These are phyloP conservation scores for Macrotus californicus DNA, from an alignment of 2,113 vertebrate species.

Conservation along the genomic window DNA sequence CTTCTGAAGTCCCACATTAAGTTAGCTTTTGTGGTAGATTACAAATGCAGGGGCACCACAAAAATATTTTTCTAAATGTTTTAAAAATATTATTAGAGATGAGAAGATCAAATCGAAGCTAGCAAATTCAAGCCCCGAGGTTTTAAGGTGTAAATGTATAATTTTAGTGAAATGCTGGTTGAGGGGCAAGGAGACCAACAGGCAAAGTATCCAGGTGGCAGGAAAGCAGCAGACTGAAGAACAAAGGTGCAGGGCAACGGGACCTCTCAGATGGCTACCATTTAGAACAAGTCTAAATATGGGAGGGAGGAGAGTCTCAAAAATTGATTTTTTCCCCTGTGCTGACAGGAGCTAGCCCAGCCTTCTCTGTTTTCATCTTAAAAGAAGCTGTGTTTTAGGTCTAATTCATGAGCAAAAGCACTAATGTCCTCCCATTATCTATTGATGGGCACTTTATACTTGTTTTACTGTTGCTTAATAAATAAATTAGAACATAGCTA, in stretches of 20 bases:
- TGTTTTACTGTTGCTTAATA: constrained; percentile 72
- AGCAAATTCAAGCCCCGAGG: not conserved
- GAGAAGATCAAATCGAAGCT: not conserved
- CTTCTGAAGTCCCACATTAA: not conserved
- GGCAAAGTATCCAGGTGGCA: not conserved
- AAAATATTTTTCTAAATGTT: not conserved
- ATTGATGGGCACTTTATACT: constrained; percentile 69
- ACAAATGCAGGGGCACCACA: not conserved
- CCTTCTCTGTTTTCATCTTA: constrained; percentile 50
- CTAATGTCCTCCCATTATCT: constrained; percentile 64
- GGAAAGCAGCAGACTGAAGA: not conserved
- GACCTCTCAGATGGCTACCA: not conserved
- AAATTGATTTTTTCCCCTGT: constrained; percentile 4
- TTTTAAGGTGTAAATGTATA: not conserved
- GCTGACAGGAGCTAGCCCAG: not conserved
- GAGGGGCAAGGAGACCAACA: not conserved
- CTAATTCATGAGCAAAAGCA: constrained; percentile 55
- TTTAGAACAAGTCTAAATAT: not conserved
- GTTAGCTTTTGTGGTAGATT: not conserved
- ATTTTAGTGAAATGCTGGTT: not conserved
- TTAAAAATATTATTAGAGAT: not conserved
- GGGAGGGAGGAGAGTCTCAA: not conserved
- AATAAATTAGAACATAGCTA: constrained; percentile 72
- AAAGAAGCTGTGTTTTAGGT: constrained; percentile 51
- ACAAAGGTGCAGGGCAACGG: not conserved